These are phyloP conservation scores for Epinephelus awoara DNA, from an alignment of 2,797 vertebrate species.

Conservation along the genomic window DNA sequence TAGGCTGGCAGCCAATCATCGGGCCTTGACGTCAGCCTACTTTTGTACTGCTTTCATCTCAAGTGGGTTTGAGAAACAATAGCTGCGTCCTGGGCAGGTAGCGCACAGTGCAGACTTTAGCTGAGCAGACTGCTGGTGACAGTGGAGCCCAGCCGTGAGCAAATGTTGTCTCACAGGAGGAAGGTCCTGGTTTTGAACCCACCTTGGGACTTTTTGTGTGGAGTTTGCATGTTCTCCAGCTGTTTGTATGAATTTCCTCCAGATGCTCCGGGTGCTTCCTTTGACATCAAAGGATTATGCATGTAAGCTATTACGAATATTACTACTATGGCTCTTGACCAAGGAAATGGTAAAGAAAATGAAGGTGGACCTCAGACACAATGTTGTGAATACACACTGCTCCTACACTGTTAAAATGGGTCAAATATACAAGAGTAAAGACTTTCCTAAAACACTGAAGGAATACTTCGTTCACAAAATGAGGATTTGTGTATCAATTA, in stretches of 20 bases:
- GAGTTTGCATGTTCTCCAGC: constrained; percentile 20
- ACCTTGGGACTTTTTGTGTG: constrained; percentile 12
- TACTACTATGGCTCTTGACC: not conserved
- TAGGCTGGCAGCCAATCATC: too few species aligned
- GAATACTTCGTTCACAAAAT: too few species aligned
- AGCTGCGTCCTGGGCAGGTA: too few species aligned
- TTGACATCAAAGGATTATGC: constrained; percentile 34
- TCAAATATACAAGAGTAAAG: not conserved
- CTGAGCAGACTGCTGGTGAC: not conserved
- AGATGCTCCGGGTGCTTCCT: constrained; percentile 44
- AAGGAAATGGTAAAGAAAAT: not conserved
- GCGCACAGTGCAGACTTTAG: not conserved
- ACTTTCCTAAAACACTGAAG: not conserved
- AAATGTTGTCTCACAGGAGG: constrained; percentile 12
- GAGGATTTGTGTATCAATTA: too few species aligned
- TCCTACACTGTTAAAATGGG: not conserved
- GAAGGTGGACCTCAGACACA: not conserved
- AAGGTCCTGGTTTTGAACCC: constrained; percentile 24
- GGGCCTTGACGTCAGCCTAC: too few species aligned
- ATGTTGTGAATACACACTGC: not conserved
- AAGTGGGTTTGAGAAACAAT: too few species aligned
- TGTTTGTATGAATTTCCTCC: not conserved
- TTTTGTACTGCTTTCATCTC: too few species aligned
- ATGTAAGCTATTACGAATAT: not conserved
- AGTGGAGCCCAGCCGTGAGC: not conserved